A percentile compares a stretch with the other conserved stretches of the same genome.
These are phyloP conservation scores for Chironomus tentans DNA, from an alignment of 2,888 invertebrate genomes.

Conservation along the genomic window DNA sequence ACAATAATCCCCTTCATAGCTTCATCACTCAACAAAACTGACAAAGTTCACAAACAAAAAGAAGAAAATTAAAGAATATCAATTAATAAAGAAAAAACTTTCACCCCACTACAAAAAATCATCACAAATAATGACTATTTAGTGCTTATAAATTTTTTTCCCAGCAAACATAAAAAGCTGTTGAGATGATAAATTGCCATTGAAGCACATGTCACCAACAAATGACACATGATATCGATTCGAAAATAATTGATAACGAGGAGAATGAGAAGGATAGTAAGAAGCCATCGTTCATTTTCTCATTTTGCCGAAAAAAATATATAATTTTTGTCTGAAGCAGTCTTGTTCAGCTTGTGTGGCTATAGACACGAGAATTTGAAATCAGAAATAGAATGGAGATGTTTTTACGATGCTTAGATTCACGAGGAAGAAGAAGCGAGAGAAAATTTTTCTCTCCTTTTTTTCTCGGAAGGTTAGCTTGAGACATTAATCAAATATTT, in stretches of 20 bases:
- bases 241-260: slow-evolving; percentile 18
- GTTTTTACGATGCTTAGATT: too few relatives aligned
- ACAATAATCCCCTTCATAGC: too few relatives aligned
- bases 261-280: neutral
- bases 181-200: slow-evolving; percentile 15
- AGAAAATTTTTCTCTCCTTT: too few relatives aligned
- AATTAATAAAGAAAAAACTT: neutral
- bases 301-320: neutral
- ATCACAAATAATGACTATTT: neutral
- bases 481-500: too few relatives aligned
- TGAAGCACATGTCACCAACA: slow-evolving; percentile 19
- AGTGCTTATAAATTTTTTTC: neutral
- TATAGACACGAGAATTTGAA: neutral
- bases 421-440: too few relatives aligned
- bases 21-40: neutral
- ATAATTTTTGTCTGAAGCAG: neutral
- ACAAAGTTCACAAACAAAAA: neutral
- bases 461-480: too few relatives aligned
- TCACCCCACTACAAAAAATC: neutral
- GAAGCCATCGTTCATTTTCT: neutral
- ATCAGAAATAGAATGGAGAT: neutral
- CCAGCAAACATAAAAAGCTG: neutral
- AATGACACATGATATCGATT: slow-evolving; percentile 23
- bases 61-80: neutral
- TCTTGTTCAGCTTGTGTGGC: neutral